Conservation (phyloP, 2,888 invertebrate genomes). For the Omphaloscelis lunosa region DNA sequence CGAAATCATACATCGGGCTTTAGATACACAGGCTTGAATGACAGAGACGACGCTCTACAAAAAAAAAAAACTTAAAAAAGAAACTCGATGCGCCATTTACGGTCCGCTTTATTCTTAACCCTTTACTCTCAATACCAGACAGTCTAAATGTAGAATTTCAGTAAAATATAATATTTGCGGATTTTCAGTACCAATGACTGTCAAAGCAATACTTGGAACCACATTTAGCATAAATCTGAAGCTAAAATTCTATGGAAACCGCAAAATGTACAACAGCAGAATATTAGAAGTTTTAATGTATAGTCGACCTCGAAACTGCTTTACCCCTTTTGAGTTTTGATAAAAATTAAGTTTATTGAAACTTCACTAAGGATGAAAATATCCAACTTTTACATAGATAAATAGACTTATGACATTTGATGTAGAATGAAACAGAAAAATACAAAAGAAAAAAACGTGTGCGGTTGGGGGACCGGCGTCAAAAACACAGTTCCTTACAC, state of each 20-base stretch:
- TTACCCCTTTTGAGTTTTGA: not conserved
- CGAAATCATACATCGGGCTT: not conserved
- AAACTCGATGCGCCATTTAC: not conserved
- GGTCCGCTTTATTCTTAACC: too few species aligned
- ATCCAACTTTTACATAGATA: not conserved
- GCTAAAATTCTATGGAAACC: constrained; percentile 41
- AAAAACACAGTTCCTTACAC: not conserved
- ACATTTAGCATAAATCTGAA: constrained; percentile 43
- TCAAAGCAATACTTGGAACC: constrained; percentile 32
- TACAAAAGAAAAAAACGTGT: not conserved
- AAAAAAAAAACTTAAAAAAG: not conserved
- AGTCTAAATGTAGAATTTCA: constrained; percentile 6
- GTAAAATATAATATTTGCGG: constrained; percentile 20
- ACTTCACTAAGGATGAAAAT: not conserved
- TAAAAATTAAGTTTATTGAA: not conserved
- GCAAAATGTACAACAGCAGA: constrained; percentile 36
- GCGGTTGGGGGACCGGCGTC: not conserved
- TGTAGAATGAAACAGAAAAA: not conserved
- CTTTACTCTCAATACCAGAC: not conserved
- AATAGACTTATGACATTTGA: not conserved
- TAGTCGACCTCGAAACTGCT: not conserved
- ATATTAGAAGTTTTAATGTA: constrained; percentile 19
- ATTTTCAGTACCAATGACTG: constrained; percentile 17
- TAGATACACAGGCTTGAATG: not conserved
- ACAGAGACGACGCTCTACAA: not conserved